phyloP scores from a whole-genome alignment of 2,888 invertebrate species.

The Magallana nippona region DNA sequence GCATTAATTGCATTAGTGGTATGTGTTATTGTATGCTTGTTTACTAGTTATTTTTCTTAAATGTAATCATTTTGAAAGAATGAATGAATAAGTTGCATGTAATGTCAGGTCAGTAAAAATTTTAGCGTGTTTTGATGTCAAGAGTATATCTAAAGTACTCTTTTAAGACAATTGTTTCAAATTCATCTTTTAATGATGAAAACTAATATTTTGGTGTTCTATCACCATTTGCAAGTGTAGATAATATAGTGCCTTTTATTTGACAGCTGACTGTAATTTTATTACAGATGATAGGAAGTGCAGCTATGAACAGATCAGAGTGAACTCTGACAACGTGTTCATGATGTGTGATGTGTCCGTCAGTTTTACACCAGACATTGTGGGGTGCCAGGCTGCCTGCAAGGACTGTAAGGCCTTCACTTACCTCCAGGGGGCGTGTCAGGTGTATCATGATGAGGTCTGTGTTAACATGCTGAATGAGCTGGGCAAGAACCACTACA shows the following conservation, averaged over 20 bases:
- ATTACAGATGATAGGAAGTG: constrained; percentile 31
- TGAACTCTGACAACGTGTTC: constrained; percentile 42
- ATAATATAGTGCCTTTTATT: not conserved
- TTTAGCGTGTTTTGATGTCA: too few species aligned
- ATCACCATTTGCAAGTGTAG: too few species aligned
- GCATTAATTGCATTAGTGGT: too few species aligned
- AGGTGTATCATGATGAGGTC: constrained; percentile 40
- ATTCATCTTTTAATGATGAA: too few species aligned
- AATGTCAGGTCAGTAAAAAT: too few species aligned
- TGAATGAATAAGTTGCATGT: too few species aligned
- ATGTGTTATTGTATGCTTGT: too few species aligned
- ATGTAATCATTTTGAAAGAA: too few species aligned
- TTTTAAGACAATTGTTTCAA: too few species aligned
- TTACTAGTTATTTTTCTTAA: too few species aligned
- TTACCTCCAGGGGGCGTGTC: constrained; percentile 43
- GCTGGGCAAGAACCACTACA: constrained; percentile 46
- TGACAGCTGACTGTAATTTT: not conserved
- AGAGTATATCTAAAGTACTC: too few species aligned
- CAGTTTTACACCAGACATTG: constrained; percentile 16
- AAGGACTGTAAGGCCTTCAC: constrained; percentile 48
- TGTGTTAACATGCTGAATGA: constrained; percentile 49
- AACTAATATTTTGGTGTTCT: too few species aligned
- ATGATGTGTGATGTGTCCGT: constrained; percentile 45
- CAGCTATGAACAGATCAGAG: constrained; percentile 45
- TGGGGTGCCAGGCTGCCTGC: constrained; percentile 40